A percentile compares a stretch with the other conserved stretches of the same genome.
These are phyloP conservation scores for Euleptes europaea DNA, from an alignment of 2,113 vertebrate species.

Conservation along the genomic window DNA sequence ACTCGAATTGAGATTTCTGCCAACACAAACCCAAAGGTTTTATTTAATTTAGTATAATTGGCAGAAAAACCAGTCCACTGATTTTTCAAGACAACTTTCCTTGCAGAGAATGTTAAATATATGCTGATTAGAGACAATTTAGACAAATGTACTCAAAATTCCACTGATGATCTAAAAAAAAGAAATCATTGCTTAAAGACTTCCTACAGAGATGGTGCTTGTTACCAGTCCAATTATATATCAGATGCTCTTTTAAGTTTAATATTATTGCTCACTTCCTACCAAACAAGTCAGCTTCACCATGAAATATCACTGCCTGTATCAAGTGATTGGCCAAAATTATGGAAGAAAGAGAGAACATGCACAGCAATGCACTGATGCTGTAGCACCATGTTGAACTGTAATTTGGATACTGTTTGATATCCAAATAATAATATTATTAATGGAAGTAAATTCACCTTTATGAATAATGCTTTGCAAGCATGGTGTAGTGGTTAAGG, in stretches of 20 bases:
- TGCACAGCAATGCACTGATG: no score
- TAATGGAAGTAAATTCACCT: no score
- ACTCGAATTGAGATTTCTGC: neutral
- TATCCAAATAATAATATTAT: no score
- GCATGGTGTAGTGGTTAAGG: no score
- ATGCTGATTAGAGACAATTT: neutral
- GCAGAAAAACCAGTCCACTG: neutral
- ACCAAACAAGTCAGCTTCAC: neutral
- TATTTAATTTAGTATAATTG: neutral
- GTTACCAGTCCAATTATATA: neutral
- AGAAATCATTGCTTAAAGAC: slow-evolving; percentile 9
- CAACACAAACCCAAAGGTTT: neutral
- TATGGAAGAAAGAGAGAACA: neutral
- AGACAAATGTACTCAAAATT: neutral
- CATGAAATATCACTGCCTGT: neutral
- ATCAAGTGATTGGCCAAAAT: neutral
- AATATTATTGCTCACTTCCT: neutral
- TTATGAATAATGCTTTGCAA: no score
- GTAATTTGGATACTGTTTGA: neutral
- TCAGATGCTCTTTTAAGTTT: neutral
- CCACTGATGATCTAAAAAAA: neutral
- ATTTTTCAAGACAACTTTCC: slow-evolving; percentile 5
- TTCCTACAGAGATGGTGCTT: neutral
- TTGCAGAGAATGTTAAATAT: neutral
- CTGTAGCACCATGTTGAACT: neutral